phyloP scores from a whole-genome alignment of 2,888 invertebrate genomes.

The Chrysotoxum bicinctum region DNA sequence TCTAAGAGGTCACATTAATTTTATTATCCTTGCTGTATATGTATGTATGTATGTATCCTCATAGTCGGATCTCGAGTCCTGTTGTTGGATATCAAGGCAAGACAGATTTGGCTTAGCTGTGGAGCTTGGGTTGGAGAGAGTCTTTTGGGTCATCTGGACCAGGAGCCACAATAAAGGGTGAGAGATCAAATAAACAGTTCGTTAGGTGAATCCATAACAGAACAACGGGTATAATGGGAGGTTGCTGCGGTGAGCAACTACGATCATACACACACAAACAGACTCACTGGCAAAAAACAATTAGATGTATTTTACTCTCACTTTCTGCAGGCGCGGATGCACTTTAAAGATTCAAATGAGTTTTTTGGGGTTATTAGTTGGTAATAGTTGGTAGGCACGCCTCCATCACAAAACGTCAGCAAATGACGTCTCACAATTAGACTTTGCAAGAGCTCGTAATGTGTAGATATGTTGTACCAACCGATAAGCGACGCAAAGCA shows the following conservation, averaged over 20 bases:
- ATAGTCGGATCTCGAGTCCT: constrained; percentile 17
- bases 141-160: constrained; percentile 36
- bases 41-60: neutral
- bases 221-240: constrained; percentile 19
- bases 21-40: constrained; percentile 50
- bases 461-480: too few species aligned
- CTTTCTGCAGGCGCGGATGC: neutral
- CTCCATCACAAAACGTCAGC: too few species aligned
- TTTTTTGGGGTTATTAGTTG: too few species aligned
- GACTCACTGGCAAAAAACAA: neutral
- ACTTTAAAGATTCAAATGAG: too few species aligned
- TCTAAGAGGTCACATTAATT: constrained; percentile 66
- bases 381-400: too few species aligned
- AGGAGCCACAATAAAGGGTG: constrained; percentile 48
- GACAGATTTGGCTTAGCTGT: constrained; percentile 12
- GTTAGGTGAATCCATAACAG: constrained; percentile 52
- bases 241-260: neutral
- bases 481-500: too few species aligned
- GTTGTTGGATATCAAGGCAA: constrained; percentile 21
- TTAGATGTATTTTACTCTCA: constrained; percentile 11
- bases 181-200: constrained; percentile 69
- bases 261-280: neutral
- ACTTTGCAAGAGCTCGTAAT: too few species aligned
- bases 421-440: too few species aligned
- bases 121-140: neutral